Conservation (phyloP, 2,113 vertebrate genomes). For the Caranx ignobilis region DNA sequence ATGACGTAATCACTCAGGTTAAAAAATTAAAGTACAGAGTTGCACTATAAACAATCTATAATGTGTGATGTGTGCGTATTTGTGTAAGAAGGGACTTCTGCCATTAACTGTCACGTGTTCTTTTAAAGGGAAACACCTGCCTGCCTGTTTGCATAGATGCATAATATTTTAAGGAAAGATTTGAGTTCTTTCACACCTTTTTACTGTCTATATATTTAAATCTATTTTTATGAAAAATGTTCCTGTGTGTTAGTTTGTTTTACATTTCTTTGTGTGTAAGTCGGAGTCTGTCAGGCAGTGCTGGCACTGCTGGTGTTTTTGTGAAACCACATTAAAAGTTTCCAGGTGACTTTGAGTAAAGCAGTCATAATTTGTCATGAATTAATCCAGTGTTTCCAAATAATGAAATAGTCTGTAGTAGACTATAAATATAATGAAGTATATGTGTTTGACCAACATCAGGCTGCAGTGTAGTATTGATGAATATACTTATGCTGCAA, state of each 20-base stretch:
- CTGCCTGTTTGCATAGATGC: constrained; percentile 1
- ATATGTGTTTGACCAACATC: too few species aligned
- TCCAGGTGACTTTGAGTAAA: constrained; percentile 16
- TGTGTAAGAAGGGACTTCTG: constrained; percentile 21
- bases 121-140: background rate
- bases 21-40: background rate
- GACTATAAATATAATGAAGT: too few species aligned
- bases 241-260: background rate
- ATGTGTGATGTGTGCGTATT: constrained; percentile 3
- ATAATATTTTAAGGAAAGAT: background rate
- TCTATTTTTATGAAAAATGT: constrained; percentile 23
- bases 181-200: background rate
- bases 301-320: constrained; percentile 43
- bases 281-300: constrained; percentile 15
- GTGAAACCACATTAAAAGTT: constrained; percentile 36
- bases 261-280: background rate
- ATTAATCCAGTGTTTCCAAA: background rate
- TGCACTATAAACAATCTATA: constrained; percentile 20
- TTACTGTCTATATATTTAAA: constrained; percentile 30
- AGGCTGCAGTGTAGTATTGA: background rate
- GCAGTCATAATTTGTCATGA: background rate
- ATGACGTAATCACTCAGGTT: background rate
- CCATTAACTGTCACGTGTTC: constrained; percentile 24
- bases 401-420: background rate
- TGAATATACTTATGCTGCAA: too few species aligned